These are phyloP conservation scores for Microchrysa polita DNA, from an alignment of 2,888 invertebrate genomes.

Conservation along the genomic window DNA sequence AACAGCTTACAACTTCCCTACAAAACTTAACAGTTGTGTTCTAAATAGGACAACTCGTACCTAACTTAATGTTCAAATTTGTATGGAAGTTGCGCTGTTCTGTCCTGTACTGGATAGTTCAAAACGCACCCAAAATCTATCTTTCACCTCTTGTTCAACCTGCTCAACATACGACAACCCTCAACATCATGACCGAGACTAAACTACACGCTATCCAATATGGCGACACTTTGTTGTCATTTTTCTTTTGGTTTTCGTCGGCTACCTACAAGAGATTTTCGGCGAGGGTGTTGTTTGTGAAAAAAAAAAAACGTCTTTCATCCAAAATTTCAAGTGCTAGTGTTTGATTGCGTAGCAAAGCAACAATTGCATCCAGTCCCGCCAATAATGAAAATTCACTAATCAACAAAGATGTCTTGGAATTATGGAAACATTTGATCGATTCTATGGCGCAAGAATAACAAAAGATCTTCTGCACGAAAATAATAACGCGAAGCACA, in stretches of 20 bases:
- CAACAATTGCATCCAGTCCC: neutral
- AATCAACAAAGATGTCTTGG: neutral
- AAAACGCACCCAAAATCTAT: no score
- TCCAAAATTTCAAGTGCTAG: neutral
- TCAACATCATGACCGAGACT: neutral
- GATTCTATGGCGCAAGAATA: neutral
- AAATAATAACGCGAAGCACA: no score
- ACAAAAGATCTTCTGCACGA: no score
- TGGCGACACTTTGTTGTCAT: neutral
- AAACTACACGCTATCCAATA: neutral
- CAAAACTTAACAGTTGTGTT: no score
- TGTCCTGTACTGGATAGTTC: no score
- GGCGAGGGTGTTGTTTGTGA: slow-evolving; percentile 8
- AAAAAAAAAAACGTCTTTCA: neutral
- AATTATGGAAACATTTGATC: neutral
- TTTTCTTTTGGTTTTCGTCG: slow-evolving; percentile 6
- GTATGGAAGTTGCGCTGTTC: no score
- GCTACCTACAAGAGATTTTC: neutral
- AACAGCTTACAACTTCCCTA: no score
- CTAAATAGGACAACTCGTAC: no score
- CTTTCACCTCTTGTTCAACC: no score
- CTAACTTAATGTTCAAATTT: no score
- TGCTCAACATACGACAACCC: neutral
- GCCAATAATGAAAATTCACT: neutral
- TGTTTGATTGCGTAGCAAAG: neutral